phyloP scores from a whole-genome alignment of 2,888 invertebrate species.

The Auanema sp. region DNA sequence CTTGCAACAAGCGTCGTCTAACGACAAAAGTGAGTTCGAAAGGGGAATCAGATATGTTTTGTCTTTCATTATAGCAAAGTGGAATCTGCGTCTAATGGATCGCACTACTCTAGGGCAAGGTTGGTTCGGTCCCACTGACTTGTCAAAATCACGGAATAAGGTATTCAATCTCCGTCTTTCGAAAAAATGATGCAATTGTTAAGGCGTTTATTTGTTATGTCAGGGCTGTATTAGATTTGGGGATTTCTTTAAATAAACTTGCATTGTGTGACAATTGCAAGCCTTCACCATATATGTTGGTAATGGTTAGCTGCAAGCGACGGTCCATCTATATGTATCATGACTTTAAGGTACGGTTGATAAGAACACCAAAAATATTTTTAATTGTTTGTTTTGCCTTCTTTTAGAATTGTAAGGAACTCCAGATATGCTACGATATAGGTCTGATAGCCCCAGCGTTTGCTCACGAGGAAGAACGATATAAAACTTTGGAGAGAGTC shows the following conservation, averaged over 20 bases:
- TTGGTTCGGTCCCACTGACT: conserved; percentile 36
- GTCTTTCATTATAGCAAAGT: conserved; percentile 21
- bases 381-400: neutral
- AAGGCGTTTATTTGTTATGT: conserved; percentile 36
- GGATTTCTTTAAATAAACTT: conserved; percentile 26
- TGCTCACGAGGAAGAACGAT: conserved; percentile 38
- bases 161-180: conserved; percentile 12
- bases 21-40: conserved; percentile 19
- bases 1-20: conserved; percentile 29
- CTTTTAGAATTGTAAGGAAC: conserved; percentile 32
- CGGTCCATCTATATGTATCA: conserved; percentile 41
- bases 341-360: conserved; percentile 36
- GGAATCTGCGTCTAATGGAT: conserved; percentile 33
- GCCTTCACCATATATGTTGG: conserved; percentile 41
- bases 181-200: conserved; percentile 1
- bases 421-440: conserved; percentile 39
- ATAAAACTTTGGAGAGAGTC: conserved; percentile 22
- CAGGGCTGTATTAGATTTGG: conserved; percentile 31
- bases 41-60: neutral
- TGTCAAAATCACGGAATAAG: conserved; percentile 33
- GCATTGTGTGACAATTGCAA: conserved; percentile 32
- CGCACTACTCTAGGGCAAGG: conserved; percentile 35
- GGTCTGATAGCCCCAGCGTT: conserved; percentile 36
- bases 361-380: neutral
- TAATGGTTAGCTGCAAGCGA: conserved; percentile 27